Conservation (phyloP, 2,113 vertebrate genomes). For the Chloropsis hardwickii region DNA sequence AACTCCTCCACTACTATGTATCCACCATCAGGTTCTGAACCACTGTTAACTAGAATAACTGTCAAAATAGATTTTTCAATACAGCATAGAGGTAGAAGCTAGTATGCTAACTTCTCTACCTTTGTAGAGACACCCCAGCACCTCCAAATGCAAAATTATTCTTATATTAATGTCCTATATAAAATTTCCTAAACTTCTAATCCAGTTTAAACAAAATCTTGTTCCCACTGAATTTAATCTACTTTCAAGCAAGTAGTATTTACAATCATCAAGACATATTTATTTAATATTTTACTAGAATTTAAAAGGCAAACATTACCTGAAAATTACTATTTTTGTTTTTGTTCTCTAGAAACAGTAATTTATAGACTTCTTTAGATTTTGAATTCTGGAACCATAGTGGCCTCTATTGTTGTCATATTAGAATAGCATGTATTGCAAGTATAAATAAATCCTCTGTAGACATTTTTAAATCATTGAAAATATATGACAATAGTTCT, state of each 20-base stretch:
- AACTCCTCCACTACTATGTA: neutral
- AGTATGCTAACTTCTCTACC: neutral
- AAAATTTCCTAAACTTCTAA: neutral
- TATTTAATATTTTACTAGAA: conserved; percentile 22
- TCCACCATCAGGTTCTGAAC: neutral
- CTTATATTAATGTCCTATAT: neutral
- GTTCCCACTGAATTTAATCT: neutral
- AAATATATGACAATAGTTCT: neutral
- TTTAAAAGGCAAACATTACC: neutral
- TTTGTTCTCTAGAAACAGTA: neutral
- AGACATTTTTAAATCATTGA: neutral
- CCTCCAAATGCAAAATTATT: conserved; percentile 7
- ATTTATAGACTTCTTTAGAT: neutral
- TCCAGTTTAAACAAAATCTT: neutral
- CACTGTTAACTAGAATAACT: neutral
- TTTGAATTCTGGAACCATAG: conserved; percentile 64
- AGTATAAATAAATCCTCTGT: neutral
- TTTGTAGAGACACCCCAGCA: neutral
- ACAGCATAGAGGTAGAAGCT: neutral
- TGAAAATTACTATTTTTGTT: neutral
- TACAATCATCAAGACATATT: neutral
- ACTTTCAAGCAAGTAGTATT: neutral
- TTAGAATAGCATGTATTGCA: conserved; percentile 45
- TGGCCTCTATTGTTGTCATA: conserved; percentile 73
- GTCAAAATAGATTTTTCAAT: neutral